Evolutionary conservation across 2,888 invertebrate genomes (phyloP), one percentile per base, ranked within the genome.

Genomic region (Lydus trimaculatus): DNA sequence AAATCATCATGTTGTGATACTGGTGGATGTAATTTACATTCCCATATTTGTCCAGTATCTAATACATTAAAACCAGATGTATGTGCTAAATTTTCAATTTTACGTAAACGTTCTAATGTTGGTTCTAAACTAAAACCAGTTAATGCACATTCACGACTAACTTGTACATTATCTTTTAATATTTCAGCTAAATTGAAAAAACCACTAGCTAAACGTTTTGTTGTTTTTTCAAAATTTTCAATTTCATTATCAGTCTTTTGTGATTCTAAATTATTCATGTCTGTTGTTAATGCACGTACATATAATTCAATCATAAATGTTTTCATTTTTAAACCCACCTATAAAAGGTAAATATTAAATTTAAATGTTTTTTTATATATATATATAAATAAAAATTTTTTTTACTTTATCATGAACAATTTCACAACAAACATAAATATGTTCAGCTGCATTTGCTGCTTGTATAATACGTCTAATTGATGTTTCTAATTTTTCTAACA

Each of bases 71-170:
- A 82, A n/a, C 88, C 88, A 72, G 87, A 87, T 20, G 84, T 84
- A 61, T 85, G 80, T 0, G 89, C 89, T 70, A 89, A 81, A 31
- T 86, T 85, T 75, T 87, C 86, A 61, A 93, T 89, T 73, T 86
- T 84, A 31, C 89, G 87, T 79, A 90, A 89, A 83, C 90, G 89
- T 13, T 84, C 84, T 39, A 86, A 85, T 8, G 92, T 90, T 4
- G 94, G 93, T 78, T 92, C 89, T 63, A 94, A 85, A 59, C 92
- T 92, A 85, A 94, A 94, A 0, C 93, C 91, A 0, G 94, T 93
- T 52, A 94, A 87, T 0, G 90, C 85, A 79, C 93, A 93, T 85
- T 94, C 94, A 75, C 90, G 87, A 61, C 89, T 88, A 33, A 93
- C 87, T 20, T 90, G 88, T 25, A 88, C 84, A 79, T 91, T 90